Evolutionary conservation across 2,113 vertebrate species (phyloP), one percentile per base, ranked within the genome.

Genomic region (Chaetodon trifascialis): DNA sequence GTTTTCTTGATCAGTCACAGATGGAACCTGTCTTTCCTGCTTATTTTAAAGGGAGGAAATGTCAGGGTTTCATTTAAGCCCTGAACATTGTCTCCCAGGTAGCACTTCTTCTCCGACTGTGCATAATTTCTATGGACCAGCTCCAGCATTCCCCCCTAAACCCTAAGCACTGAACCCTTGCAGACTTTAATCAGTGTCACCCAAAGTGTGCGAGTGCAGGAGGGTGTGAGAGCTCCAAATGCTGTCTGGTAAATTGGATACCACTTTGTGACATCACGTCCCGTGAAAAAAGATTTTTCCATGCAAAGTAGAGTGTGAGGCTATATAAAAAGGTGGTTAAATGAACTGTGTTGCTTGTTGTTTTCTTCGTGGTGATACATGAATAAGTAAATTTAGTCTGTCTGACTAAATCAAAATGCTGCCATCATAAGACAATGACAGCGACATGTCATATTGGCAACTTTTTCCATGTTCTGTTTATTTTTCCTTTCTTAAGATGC

Each of bases 21-120:
- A 44, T 19, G 25, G 17, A 56, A 42, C 16, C n/a, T 10, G 1
- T 7, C 23, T 15, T 56, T 58, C 69, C 15, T 56, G 30, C 15
- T 56, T 16, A 15, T 54, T 7, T 15, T 19, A 23, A 34, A 46
- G 46, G 23, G 36, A 54, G 38, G 11, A 21, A 34, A 14, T 11
- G 9, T 0, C 14, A 11, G 3, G 0, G 4, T 10, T 9, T 2
- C 12, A 52, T 68, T 30, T n/a, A 30, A 2, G 11, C 1, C 63
- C 44, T 60, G 10, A 67, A 36, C 19, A 14, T 5, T 19, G 8
- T 36, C 3, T 51, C 44, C 16, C 44, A 52, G n/a, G 63, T 15
- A 38, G 12, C 23, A 3, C 14, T n/a, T 67, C 17, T 17, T 34
- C 8, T 15, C 46, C 46, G 52, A 7, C 16, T 44, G 17, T 11